Percentiles rank a stretch among this genome's conserved stretches.
phyloP scores from a whole-genome alignment of 2,888 invertebrate genomes.

The Andrena marginata region DNA sequence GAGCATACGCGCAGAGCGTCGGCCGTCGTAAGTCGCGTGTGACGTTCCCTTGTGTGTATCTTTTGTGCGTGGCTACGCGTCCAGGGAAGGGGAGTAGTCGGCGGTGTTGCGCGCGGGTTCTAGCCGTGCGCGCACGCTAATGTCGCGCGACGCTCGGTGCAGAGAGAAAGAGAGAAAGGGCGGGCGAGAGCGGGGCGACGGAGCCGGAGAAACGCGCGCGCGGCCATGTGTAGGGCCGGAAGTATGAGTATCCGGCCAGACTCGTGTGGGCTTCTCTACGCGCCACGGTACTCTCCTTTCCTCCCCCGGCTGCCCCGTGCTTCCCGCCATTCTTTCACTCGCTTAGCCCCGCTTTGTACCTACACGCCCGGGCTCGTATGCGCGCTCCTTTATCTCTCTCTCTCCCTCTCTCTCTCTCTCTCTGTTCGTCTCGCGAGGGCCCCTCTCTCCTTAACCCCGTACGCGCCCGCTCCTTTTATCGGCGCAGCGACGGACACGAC shows the following conservation, averaged over 20 bases:
- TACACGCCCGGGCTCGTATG: conserved; percentile 27
- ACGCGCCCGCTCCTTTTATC: conserved; percentile 16
- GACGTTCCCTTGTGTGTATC: conserved; percentile 60
- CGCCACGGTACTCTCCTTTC: conserved; percentile 70
- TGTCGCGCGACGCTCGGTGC: conserved; percentile 65
- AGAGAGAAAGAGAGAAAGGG: conserved; percentile 40
- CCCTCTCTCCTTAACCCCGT: conserved; percentile 13
- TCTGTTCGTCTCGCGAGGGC: neutral
- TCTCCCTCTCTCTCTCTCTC: conserved; percentile 23
- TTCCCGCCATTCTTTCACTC: conserved; percentile 56
- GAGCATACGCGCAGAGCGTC: neutral
- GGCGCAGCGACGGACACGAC: conserved; percentile 27
- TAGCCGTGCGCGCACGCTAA: conserved; percentile 56
- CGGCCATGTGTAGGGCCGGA: conserved; percentile 85
- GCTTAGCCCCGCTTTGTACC: conserved; percentile 59
- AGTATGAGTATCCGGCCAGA: conserved; percentile 85
- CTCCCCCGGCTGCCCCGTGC: conserved; percentile 34
- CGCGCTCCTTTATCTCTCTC: conserved; percentile 29
- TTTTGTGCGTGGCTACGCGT: conserved; percentile 38
- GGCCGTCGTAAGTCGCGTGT: conserved; percentile 60
- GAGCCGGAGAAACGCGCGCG: conserved; percentile 65
- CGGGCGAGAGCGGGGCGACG: conserved; percentile 45
- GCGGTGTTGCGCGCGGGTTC: conserved; percentile 32
- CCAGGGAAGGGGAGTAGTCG: neutral
- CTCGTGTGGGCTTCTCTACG: conserved; percentile 84